Base-by-base conservation (phyloP, 2,113 vertebrate species). In the Oryzias javanicus region DNA sequence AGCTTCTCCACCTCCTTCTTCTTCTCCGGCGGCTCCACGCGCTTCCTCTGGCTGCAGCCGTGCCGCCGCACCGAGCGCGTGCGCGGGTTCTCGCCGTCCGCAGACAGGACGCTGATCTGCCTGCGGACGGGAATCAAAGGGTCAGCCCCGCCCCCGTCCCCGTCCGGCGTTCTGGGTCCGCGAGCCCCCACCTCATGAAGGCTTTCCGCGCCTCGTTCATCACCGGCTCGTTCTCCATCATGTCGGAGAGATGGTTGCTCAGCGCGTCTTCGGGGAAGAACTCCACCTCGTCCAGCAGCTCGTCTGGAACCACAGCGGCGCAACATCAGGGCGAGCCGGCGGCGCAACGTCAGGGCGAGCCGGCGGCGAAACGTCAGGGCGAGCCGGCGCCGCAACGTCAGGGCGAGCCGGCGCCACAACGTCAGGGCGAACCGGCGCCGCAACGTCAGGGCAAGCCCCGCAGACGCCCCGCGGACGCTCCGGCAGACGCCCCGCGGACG, bases 101-200 rank as follows among this genome's bases (percentile, higher is more conserved):
- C 88, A 45, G 96, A 98, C 60, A 96, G 81, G 29, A 94, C 75
- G 68, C 97, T 98, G 58, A 97, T 88, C 85, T 99, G 92, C 86
- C 97, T 99, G 82, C 16, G 18, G 24, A 27, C 3, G 15, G 2
- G 8, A 51, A 1, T 17, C 7, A 12, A 4, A 19, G n/a, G 4
- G 42, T 44, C 15, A 44, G 14, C 15, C 4, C 6, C 42, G 4
- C 42, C 42, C 42, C 42, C 42, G 4, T 17, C 16, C 4, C 42
- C 4, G 5, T 1, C 16, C 4, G 1, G 3, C 15, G 42, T 16
- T 44, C 16, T 15, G 1, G 16, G 42, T 2, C 15, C 6, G 17
- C 3, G 16, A 18, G 5, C 5, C n/a, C 44, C 15, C 83, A 99
- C 97, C 97, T 94, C 40, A 96, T 92, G 50, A 98, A 95, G 14